Evolutionary conservation across 1,140 invertebrate species (phyloP), one percentile per base, ranked within the genome.

Genomic region (Brachionus paranguensis): DNA sequence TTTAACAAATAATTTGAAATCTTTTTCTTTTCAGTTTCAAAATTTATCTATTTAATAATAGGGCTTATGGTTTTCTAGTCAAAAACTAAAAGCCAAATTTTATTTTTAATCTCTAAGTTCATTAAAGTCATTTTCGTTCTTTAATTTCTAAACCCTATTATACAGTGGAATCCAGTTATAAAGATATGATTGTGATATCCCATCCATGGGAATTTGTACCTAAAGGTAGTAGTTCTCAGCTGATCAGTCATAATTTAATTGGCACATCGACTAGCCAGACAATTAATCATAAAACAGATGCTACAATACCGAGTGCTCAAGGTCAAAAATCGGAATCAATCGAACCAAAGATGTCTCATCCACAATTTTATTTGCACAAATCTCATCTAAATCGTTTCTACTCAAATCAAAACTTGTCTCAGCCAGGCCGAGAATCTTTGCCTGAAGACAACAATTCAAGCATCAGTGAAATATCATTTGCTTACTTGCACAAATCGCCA

Each of bases 141-240:
- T 60, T 60, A 37, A 27, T 60, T 60, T 20, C 53, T 60, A 60
- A 60, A 60, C 17, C 53, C n/a, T 60, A 60, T 60, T 60, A 72
- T 81, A 81, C 78, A 81, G 78, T 81, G 78, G 78, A 81, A 81
- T 64, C 78, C 20, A 55, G 29, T 68, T 60, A 64, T 60, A 60
- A 47, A 64, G 78, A 81, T 81, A 81, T 81, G 78, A 81, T 81
- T 81, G 78, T 81, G 33, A 81, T 81, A 64, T 81, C 78, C 78
- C 78, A 68, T 81, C 27, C 78, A 68, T 81, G 78, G 78, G 78
- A 81, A 68, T 81, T 81, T 81, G 78, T 81, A 68, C 78, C 78
- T 12, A 81, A 64, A 60, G 78, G 78, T 68, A 81, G 78, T 68
- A 64, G 53, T 60, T 81, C 64, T 76, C 72, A 76, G 20, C 50